Evolutionary conservation across 1,140 invertebrate species (phyloP).

Genomic region (Aleiodes sp.): DNA sequence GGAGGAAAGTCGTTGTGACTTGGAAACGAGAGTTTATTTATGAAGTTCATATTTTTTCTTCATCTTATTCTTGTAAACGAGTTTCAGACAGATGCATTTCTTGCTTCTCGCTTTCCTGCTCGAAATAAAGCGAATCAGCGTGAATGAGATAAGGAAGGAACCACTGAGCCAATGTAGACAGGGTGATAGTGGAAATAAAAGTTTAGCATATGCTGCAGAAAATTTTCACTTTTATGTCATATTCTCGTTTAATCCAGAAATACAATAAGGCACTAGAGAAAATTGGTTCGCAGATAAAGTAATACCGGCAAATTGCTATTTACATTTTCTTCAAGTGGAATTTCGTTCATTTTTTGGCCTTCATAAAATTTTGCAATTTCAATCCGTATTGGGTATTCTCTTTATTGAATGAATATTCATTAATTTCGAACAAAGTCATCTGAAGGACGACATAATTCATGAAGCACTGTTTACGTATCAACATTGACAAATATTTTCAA

Average conservation of each 20-base stretch:
- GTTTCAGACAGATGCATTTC: conserved; percentile 4
- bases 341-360: neutral
- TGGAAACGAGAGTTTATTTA: neutral
- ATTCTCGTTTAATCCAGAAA: neutral
- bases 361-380: too few species aligned
- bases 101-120: neutral
- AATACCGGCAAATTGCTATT: neutral
- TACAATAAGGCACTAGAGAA: neutral
- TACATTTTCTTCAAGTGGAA: neutral
- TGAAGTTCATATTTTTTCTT: too few species aligned
- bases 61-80: conserved; percentile 1
- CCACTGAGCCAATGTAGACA: neutral
- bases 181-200: neutral
- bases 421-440: neutral
- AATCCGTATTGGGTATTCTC: too few species aligned
- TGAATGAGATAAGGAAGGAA: neutral
- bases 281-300: neutral
- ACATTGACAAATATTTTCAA: neutral
- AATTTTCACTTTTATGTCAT: neutral
- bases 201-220: neutral
- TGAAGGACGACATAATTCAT: neutral
- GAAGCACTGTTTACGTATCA: neutral
- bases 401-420: too few species aligned
- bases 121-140: neutral
- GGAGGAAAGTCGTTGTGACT: neutral